Conservation (phyloP, 2,113 vertebrate genomes). For the Columba livia region DNA sequence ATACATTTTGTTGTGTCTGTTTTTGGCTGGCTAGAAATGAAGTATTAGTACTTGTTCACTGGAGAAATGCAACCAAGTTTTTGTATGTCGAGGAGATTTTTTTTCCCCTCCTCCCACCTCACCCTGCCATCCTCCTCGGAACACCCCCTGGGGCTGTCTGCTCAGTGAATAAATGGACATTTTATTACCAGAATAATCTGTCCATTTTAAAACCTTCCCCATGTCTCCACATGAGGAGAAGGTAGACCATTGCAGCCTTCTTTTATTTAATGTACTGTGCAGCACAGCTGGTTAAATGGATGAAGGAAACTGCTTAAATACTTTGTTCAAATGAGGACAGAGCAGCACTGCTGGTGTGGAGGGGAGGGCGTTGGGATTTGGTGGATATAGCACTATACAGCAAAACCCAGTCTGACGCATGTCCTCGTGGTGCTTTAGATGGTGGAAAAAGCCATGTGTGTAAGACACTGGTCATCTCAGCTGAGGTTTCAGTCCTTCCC, state of each 20-base stretch:
- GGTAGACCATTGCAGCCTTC: neutral
- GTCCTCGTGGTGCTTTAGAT: neutral
- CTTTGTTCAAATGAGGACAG: neutral
- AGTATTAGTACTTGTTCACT: conserved; percentile 34
- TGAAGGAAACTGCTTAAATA: neutral
- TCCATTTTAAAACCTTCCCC: neutral
- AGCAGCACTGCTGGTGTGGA: rapidly evolving
- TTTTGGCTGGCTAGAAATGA: conserved; percentile 66
- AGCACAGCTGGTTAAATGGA: neutral
- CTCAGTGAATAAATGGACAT: neutral
- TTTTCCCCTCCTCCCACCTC: neutral
- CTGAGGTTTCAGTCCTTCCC: neutral
- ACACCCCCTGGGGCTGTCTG: neutral
- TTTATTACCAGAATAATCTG: neutral
- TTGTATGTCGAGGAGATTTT: conserved; percentile 48
- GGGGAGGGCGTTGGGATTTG: neutral
- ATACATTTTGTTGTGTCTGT: conserved; percentile 58
- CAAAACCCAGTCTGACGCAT: neutral
- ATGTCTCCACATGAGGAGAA: neutral
- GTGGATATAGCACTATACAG: neutral
- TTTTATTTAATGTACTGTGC: neutral
- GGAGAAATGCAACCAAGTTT: conserved; percentile 52
- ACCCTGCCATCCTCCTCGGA: neutral
- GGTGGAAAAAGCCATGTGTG: neutral
- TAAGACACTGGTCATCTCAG: neutral